Evolutionary conservation across 1,140 invertebrate species (phyloP), one percentile per base, ranked within the genome.

Genomic region (Calliphora vicina): DNA sequence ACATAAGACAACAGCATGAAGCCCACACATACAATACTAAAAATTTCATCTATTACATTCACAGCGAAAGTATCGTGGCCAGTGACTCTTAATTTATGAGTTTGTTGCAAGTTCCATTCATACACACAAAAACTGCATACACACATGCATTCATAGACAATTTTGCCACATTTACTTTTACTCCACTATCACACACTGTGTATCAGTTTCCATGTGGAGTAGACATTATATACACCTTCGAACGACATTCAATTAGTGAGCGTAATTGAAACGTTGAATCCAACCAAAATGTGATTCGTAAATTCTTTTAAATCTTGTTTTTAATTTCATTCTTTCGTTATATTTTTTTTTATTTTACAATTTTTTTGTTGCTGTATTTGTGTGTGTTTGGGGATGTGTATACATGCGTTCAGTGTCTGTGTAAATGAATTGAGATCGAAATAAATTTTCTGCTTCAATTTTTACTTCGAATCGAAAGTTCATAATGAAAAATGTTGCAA

Each of bases 191-290:
- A 23, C 3, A 23, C 20, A 67, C n/a, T 57, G 15, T 57, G 8
- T 67, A 25, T 23, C 61, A 67, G 61, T 67, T 67, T 25, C 17
- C 61, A 67, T 5, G 61, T 23, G 9, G 9, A 67, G 61, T 67
- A 67, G 20, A 67, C 20, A 23, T 67, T 67, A 67, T n/a, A 67
- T 20, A 67, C 72, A 74, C 26, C n/a, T 35, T 74, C 26, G 73
- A 42, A 74, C 27, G 83, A 84, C 86, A 87, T 88, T 89, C 88
- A 89, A 89, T 89, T 89, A 89, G 88, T 89, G 78, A 83, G 87
- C 86, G 89, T 89, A 89, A 89, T 89, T 89, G 86, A 89, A 87
- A 67, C 57, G 57, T 67, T 67, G 61, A 23, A 67, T 67, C 61
- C 61, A 67, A 67, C 61, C 20, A 23, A 67, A 67, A 67, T 67